Percentiles rank a stretch among this genome's conserved stretches.
Evolutionary conservation across 2,888 invertebrate genomes (phyloP).

Genomic region (Melitaea athalia): DNA sequence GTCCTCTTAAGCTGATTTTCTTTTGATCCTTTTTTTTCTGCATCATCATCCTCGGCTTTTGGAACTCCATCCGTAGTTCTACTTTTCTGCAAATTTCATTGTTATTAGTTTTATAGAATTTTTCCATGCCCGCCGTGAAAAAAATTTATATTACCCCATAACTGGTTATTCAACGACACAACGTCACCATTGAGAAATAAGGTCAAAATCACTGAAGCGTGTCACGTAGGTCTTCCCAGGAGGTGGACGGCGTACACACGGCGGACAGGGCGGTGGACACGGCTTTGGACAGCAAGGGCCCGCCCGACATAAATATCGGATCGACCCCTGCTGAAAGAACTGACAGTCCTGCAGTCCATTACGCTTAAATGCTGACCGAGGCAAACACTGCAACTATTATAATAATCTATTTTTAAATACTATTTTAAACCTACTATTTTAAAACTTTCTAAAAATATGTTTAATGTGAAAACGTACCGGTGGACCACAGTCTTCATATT

Average conservation of each 20-base stretch:
- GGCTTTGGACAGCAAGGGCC: slow-evolving; percentile 61
- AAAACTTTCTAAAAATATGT: neutral
- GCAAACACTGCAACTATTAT: slow-evolving; percentile 74
- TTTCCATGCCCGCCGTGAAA: slow-evolving; percentile 64
- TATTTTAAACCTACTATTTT: neutral
- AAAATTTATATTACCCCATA: slow-evolving; percentile 59
- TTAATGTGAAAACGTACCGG: slow-evolving; percentile 57
- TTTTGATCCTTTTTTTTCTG: slow-evolving; percentile 68
- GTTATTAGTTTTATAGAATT: slow-evolving; percentile 22
- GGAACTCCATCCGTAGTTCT: slow-evolving; percentile 52
- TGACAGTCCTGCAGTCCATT: slow-evolving; percentile 79
- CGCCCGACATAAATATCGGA: slow-evolving; percentile 75
- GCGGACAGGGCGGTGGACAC: slow-evolving; percentile 72
- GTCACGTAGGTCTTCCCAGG: slow-evolving; percentile 77
- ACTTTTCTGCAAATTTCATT: slow-evolving; percentile 57
- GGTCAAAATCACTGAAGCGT: slow-evolving; percentile 78
- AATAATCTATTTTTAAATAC: slow-evolving; percentile 8
- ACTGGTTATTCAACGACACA: slow-evolving; percentile 46
- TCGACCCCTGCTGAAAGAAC: slow-evolving; percentile 78
- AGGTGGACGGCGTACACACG: slow-evolving; percentile 73
- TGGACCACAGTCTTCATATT: slow-evolving; percentile 79
- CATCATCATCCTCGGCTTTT: slow-evolving; percentile 61
- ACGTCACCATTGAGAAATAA: slow-evolving; percentile 73
- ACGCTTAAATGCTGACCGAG: slow-evolving; percentile 78
- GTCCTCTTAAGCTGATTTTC: slow-evolving; percentile 74